phyloP scores from a whole-genome alignment of 2,888 invertebrate genomes.

The Brachyptera risi region DNA sequence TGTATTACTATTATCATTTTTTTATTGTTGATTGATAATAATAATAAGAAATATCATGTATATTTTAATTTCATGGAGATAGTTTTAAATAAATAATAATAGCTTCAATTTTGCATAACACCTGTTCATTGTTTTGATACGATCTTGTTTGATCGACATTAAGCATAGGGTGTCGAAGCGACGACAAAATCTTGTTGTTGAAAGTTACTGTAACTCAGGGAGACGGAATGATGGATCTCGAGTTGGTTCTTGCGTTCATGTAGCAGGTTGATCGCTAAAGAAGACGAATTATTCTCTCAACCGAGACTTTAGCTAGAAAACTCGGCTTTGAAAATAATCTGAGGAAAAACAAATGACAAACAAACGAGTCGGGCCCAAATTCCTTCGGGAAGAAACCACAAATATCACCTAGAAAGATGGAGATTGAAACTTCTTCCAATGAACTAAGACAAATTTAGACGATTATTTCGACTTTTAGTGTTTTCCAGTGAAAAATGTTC shows the following conservation, averaged over 20 bases:
- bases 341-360: conserved; percentile 3
- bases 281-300: neutral
- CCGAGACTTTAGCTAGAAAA: neutral
- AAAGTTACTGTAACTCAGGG: neutral
- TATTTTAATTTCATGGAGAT: too few species aligned
- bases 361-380: neutral
- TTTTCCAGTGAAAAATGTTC: too few species aligned
- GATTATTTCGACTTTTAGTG: too few species aligned
- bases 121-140: too few species aligned
- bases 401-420: neutral
- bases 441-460: neutral
- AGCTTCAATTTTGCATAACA: too few species aligned
- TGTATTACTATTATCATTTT: too few species aligned
- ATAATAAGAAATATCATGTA: too few species aligned
- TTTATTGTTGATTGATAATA: too few species aligned
- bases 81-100: too few species aligned
- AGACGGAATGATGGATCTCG: neutral
- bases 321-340: neutral
- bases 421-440: neutral
- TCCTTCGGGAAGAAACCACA: neutral
- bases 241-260: neutral
- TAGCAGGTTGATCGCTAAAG: neutral
- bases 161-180: too few species aligned
- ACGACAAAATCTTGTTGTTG: too few species aligned
- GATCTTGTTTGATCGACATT: too few species aligned